Evolutionary conservation across 1,140 invertebrate genomes (phyloP).

Genomic region (Drosophila nasuta): DNA sequence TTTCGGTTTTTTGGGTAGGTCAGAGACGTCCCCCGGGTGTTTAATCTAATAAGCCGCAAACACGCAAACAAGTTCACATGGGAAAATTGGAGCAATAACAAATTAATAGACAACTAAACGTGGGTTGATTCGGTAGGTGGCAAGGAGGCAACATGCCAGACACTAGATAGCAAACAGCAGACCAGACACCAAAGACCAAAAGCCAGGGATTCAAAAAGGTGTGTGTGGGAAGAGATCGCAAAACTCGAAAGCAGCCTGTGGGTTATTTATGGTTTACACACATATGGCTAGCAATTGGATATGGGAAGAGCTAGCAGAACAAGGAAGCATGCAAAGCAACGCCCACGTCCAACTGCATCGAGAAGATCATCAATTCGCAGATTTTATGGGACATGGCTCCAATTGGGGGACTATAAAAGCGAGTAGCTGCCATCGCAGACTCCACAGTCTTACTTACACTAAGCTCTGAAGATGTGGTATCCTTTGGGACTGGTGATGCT

Average conservation of each 20-base stretch:
- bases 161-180: background rate
- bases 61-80: constrained; percentile 82
- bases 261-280: constrained; percentile 66
- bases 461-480: constrained; percentile 48
- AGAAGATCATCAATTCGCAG: constrained; percentile 68
- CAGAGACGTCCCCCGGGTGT: constrained; percentile 56
- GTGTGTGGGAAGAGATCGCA: constrained; percentile 72
- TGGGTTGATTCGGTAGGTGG: constrained; percentile 39
- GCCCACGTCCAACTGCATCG: constrained; percentile 54
- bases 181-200: background rate
- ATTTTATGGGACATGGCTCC: constrained; percentile 62
- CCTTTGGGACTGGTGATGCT: constrained; percentile 33
- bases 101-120: constrained; percentile 45
- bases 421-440: constrained; percentile 4
- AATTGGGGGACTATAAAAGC: constrained; percentile 66
- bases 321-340: constrained; percentile 44
- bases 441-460: constrained; percentile 51
- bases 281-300: constrained; percentile 55
- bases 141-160: constrained; percentile 10
- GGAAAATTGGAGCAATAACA: constrained; percentile 76
- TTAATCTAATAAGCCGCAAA: constrained; percentile 78
- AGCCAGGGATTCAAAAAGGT: constrained; percentile 28
- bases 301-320: constrained; percentile 64
- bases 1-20: constrained; percentile 48
- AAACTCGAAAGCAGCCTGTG: constrained; percentile 13